These are phyloP conservation scores for Netelia fuscicornis DNA, from an alignment of 2,888 invertebrate genomes.

Conservation along the genomic window DNA sequence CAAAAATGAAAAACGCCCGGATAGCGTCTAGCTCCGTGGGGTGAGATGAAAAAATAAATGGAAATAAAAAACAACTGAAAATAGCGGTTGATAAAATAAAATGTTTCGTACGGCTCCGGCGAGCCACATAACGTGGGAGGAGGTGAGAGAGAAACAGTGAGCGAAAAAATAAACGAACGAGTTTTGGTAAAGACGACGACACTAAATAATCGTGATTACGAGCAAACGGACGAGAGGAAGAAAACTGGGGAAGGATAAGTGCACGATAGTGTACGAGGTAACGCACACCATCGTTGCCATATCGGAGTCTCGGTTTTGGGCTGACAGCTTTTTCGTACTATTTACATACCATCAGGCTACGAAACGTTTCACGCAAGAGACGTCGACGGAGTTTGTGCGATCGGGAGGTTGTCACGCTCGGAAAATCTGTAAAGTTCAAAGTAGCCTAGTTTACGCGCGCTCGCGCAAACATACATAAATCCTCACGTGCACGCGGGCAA, in stretches of 20 bases:
- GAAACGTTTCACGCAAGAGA: conserved; percentile 66
- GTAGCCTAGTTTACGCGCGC: neutral
- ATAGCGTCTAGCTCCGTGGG: neutral
- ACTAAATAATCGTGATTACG: conserved; percentile 69
- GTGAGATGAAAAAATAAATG: conserved; percentile 25
- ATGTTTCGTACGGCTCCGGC: conserved; percentile 8
- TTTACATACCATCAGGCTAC: conserved; percentile 72
- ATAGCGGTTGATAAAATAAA: conserved; percentile 38
- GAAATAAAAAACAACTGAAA: conserved; percentile 26
- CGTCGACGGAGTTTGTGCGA: conserved; percentile 68
- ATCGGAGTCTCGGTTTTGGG: conserved; percentile 46
- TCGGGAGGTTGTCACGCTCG: conserved; percentile 59
- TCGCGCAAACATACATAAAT: neutral
- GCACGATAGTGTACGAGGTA: too few relatives aligned
- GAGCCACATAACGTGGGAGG: neutral
- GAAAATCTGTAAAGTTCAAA: conserved; percentile 34
- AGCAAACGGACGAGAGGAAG: conserved; percentile 55
- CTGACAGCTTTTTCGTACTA: conserved; percentile 59
- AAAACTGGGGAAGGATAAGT: neutral
- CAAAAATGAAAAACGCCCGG: conserved; percentile 27
- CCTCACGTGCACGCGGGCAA: neutral
- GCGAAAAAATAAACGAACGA: conserved; percentile 13
- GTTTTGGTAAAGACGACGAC: conserved; percentile 57
- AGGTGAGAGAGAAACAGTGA: neutral
- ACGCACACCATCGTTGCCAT: conserved; percentile 13